phyloP scores from a whole-genome alignment of 2,113 vertebrate genomes.

The Copsychus sechellarum region DNA sequence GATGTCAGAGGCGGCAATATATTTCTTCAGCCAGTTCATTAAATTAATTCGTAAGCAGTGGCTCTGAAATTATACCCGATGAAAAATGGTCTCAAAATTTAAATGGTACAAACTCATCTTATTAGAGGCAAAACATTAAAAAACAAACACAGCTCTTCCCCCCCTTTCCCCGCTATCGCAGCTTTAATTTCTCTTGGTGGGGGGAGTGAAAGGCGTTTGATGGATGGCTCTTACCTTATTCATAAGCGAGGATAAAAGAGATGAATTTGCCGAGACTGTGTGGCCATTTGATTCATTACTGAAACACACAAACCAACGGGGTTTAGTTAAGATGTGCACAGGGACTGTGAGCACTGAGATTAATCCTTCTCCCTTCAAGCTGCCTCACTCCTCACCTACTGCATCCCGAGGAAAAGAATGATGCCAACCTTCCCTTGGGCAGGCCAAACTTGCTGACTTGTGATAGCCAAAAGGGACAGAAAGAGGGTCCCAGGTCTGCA shows the following conservation, averaged over 20 bases:
- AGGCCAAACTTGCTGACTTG: not conserved
- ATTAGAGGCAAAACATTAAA: slow-evolving; percentile 99
- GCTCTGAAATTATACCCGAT: slow-evolving; percentile 95
- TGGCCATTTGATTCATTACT: slow-evolving; percentile 99
- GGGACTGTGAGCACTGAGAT: slow-evolving; percentile 83
- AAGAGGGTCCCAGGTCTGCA: not conserved
- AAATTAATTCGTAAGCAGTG: slow-evolving; percentile 99
- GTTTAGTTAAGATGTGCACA: slow-evolving; percentile 87
- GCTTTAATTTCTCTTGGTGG: slow-evolving; percentile 93
- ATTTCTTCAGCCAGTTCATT: slow-evolving; percentile 98
- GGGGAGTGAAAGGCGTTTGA: slow-evolving; percentile 88
- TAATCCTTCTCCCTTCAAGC: slow-evolving; percentile 72
- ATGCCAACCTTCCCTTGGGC: not conserved
- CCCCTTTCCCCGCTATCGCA: slow-evolving; percentile 62
- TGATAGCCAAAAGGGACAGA: not conserved
- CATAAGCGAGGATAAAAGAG: slow-evolving; percentile 99
- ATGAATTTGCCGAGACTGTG: slow-evolving; percentile 93
- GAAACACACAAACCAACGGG: slow-evolving; percentile 93
- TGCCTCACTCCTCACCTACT: slow-evolving; percentile 37
- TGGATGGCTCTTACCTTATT: slow-evolving; percentile 99
- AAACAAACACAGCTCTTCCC: slow-evolving; percentile 91
- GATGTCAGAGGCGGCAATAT: slow-evolving; percentile 94
- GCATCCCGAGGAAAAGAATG: not conserved
- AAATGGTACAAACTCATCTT: slow-evolving; percentile 99
- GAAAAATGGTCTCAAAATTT: slow-evolving; percentile 99